These are phyloP conservation scores for Ptilorrhoa leucosticta DNA, from an alignment of 2,113 vertebrate species.

Conservation along the genomic window DNA sequence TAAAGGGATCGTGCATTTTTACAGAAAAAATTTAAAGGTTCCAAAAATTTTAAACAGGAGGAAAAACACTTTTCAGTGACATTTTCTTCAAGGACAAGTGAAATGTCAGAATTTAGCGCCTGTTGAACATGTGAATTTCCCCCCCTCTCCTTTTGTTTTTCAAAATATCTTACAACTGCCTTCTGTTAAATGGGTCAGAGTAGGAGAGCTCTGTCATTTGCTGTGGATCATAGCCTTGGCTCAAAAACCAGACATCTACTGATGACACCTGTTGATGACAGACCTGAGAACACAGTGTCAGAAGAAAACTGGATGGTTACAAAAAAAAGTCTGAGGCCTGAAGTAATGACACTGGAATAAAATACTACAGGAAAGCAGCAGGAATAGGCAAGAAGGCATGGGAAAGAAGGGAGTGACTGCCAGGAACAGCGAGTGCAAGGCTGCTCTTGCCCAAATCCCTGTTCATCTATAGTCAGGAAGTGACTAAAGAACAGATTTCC, in stretches of 20 bases:
- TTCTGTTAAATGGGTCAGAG: neutral
- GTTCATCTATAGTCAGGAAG: neutral
- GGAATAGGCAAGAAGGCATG: neutral
- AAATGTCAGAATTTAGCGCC: neutral
- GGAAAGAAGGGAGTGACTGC: neutral
- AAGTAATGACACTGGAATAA: constrained; percentile 3
- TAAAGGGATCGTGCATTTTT: neutral
- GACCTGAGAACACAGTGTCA: neutral
- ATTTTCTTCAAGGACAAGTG: neutral
- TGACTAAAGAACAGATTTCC: neutral
- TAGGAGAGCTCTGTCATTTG: neutral
- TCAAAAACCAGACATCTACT: neutral
- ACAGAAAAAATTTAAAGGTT: neutral
- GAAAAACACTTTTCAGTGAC: neutral
- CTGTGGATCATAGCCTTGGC: neutral
- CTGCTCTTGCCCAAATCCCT: neutral
- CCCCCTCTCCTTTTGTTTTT: neutral
- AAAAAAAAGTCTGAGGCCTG: neutral
- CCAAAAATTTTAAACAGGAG: neutral
- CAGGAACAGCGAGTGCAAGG: accelerated
- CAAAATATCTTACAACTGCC: neutral
- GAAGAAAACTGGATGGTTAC: neutral
- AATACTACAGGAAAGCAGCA: neutral
- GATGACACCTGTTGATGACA: neutral
- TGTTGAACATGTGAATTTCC: neutral